Percentiles rank a stretch among this genome's conserved stretches.
These are phyloP conservation scores for Mus caroli DNA, from an alignment of 2,797 vertebrate genomes.

Conservation along the genomic window DNA sequence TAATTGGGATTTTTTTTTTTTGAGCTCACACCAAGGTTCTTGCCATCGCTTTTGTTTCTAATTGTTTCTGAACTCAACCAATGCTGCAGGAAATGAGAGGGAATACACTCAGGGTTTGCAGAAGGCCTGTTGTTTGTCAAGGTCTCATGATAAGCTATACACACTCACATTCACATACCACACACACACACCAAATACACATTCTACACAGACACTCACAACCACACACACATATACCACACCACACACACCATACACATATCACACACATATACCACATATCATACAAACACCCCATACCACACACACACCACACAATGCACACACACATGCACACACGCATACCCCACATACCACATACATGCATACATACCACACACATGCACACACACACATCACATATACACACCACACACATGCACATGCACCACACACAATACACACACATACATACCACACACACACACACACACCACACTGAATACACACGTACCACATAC, in stretches of 20 bases:
- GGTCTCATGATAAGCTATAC: not conserved
- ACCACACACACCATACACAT: not conserved
- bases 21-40: not conserved
- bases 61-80: not conserved
- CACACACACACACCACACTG: too few relatives aligned
- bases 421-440: too few relatives aligned
- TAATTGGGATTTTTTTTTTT: not conserved
- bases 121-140: conserved; percentile 6
- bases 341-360: too few relatives aligned
- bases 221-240: not conserved
- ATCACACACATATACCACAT: too few relatives aligned
- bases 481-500: too few relatives aligned
- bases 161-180: not conserved
- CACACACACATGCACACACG: too few relatives aligned
- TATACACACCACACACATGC: too few relatives aligned
- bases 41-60: not conserved
- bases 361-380: too few relatives aligned
- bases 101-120: not conserved
- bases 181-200: not conserved
- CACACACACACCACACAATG: too few relatives aligned
- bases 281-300: not conserved
- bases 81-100: not conserved
- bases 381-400: too few relatives aligned
- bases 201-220: not conserved
- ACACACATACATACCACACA: too few relatives aligned